Conservation (phyloP, 2,797 vertebrate species). For the Linurgus olivaceus region DNA sequence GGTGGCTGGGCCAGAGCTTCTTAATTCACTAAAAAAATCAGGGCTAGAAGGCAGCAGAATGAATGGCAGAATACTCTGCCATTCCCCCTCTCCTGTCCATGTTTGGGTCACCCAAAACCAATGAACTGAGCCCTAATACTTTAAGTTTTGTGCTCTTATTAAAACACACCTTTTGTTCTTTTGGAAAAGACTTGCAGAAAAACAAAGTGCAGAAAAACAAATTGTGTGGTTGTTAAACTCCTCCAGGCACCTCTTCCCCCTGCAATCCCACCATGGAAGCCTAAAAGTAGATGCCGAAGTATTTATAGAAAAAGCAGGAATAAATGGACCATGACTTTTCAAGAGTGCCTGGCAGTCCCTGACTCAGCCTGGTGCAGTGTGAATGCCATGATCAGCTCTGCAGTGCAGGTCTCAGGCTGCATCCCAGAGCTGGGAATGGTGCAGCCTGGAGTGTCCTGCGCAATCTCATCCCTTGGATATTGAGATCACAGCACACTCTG, state of each 20-base stretch:
- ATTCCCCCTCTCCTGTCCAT: neutral
- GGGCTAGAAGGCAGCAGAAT: neutral
- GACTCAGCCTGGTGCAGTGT: neutral
- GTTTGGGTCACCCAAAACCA: neutral
- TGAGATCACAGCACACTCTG: accelerated
- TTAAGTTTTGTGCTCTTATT: neutral
- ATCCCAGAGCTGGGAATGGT: neutral
- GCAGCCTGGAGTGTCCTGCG: neutral
- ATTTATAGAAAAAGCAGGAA: neutral
- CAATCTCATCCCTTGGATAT: neutral
- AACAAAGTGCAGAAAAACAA: neutral
- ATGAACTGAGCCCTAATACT: neutral
- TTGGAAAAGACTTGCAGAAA: neutral
- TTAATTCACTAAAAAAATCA: neutral
- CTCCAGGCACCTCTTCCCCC: too few species aligned
- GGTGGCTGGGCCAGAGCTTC: neutral
- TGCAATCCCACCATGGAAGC: neutral
- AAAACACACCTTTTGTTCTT: neutral
- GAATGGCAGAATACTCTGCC: neutral
- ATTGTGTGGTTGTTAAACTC: neutral
- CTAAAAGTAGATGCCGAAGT: neutral
- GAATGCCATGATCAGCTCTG: neutral
- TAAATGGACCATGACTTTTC: neutral
- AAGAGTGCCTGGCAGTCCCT: accelerated
- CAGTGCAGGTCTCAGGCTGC: neutral